phyloP scores from a whole-genome alignment of 2,113 vertebrate species.

The Macaca mulatta region DNA sequence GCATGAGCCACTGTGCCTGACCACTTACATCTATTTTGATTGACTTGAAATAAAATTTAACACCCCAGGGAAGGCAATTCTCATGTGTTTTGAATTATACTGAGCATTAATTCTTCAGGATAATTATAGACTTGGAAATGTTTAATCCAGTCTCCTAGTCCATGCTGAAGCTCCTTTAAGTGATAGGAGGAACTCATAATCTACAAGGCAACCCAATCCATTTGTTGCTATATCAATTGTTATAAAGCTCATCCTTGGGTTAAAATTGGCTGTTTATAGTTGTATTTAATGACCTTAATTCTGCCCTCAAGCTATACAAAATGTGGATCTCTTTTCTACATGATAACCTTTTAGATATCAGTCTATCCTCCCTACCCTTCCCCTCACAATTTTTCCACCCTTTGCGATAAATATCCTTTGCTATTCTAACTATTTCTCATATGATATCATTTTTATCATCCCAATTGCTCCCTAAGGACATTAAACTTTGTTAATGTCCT shows the following conservation, averaged over 20 bases:
- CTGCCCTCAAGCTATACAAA: background rate
- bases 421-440: slow-evolving; percentile 26
- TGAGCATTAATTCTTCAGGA: slow-evolving; percentile 35
- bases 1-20: too few species aligned
- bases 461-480: background rate
- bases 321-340: slow-evolving; percentile 28
- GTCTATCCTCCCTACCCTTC: background rate
- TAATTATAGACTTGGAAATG: slow-evolving; percentile 44
- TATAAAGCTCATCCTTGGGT: slow-evolving; percentile 23
- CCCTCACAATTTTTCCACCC: background rate
- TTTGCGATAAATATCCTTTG: slow-evolving; percentile 7
- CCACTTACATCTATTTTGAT: background rate
- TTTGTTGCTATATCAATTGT: slow-evolving; percentile 30
- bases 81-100: slow-evolving; percentile 24
- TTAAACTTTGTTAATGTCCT: slow-evolving; percentile 23
- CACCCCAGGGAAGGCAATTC: background rate
- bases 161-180: background rate
- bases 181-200: background rate
- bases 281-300: slow-evolving; percentile 26
- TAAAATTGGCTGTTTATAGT: slow-evolving; percentile 19
- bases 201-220: background rate
- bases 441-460: slow-evolving; percentile 40
- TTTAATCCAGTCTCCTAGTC: background rate
- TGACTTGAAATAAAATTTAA: slow-evolving; percentile 23
- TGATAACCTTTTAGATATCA: slow-evolving; percentile 18